phyloP scores from a whole-genome alignment of 1,140 invertebrate species.

The Drosophila serrata region DNA sequence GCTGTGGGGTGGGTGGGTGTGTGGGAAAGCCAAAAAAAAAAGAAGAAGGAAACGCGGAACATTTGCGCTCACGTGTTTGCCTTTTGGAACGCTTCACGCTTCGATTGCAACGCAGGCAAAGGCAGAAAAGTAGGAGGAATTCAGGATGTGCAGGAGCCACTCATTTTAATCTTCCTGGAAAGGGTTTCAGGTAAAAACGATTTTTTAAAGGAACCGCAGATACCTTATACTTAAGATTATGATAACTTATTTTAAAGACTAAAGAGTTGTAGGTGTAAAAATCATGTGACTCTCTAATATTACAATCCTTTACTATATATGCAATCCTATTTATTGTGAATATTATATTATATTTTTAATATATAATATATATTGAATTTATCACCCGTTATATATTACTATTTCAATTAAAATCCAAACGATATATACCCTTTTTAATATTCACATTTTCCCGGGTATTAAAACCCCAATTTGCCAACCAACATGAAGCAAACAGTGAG shows the following conservation, averaged over 20 bases:
- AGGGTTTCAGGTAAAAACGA: background rate
- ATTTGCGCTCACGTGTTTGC: conserved; percentile 81
- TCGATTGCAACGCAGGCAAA: conserved; percentile 68
- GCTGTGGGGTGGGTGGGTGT: too few species aligned
- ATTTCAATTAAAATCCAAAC: conserved; percentile 20
- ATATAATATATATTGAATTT: background rate
- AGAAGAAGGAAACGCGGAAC: conserved; percentile 78
- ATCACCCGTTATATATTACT: background rate
- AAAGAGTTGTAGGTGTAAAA: background rate
- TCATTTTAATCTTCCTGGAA: conserved; percentile 73
- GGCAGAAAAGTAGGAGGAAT: conserved; percentile 4
- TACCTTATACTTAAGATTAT: background rate
- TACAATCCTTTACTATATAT: background rate
- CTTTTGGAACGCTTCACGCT: conserved; percentile 77
- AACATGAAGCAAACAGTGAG: conserved; percentile 47
- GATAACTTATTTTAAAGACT: background rate
- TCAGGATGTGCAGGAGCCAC: background rate
- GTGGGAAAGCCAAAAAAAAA: conserved; percentile 68
- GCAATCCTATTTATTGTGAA: accelerated
- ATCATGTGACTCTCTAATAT: too few species aligned
- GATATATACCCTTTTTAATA: background rate
- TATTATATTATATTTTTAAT: background rate
- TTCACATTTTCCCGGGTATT: background rate
- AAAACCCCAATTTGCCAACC: conserved; percentile 37
- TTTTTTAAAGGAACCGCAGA: background rate